These are phyloP conservation scores for Ailurus styani DNA, from an alignment of 2,113 vertebrate genomes.

Conservation along the genomic window DNA sequence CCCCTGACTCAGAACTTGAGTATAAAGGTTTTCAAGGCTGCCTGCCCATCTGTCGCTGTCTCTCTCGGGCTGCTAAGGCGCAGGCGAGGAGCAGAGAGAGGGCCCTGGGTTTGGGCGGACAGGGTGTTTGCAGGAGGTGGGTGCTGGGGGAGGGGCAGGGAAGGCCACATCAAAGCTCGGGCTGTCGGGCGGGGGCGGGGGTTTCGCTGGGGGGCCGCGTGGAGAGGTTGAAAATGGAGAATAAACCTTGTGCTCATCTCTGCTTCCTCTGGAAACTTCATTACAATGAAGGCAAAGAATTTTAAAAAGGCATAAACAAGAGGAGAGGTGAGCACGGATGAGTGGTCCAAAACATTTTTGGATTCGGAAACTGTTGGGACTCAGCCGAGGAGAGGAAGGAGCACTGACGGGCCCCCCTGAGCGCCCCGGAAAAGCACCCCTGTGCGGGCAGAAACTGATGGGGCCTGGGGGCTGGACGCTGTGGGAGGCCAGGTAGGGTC, in stretches of 20 bases:
- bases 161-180: neutral
- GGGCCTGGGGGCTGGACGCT: neutral
- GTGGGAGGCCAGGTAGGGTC: neutral
- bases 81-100: neutral
- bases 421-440: neutral
- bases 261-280: neutral
- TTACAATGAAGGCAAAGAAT: neutral
- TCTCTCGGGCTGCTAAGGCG: neutral
- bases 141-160: neutral
- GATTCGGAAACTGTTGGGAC: fast-evolving
- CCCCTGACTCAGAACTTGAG: neutral
- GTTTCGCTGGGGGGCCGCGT: neutral
- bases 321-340: neutral
- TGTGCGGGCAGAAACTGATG: neutral
- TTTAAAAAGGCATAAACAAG: neutral
- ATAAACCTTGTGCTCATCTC: neutral
- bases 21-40: neutral
- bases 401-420: fast-evolving
- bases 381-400: neutral
- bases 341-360: neutral
- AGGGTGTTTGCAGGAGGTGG: neutral
- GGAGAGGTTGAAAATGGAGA: neutral
- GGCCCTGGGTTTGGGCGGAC: neutral
- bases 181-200: neutral
- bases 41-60: neutral